Conservation (phyloP, 1,140 invertebrate species). For the Dicyema japonicum region DNA sequence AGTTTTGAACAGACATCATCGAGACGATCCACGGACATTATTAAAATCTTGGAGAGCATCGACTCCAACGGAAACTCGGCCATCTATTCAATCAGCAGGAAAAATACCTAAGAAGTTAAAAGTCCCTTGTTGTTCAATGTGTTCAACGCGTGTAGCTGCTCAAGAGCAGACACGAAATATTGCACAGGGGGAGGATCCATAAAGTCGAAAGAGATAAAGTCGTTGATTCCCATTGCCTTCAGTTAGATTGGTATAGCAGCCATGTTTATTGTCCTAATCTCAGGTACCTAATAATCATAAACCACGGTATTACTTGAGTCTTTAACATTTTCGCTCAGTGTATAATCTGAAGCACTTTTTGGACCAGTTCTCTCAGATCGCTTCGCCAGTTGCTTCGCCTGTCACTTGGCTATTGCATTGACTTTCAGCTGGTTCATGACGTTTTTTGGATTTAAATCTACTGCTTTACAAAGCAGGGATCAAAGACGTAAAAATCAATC, state of each 20-base stretch:
- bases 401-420: constrained; percentile 72
- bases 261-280: constrained; percentile 86
- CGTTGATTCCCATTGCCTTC: constrained; percentile 98
- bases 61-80: constrained; percentile 93
- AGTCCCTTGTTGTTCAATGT: constrained; percentile 82
- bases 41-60: constrained; percentile 80
- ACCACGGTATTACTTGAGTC: too few relatives aligned
- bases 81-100: constrained; percentile 34
- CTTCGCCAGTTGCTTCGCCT: constrained; percentile 78
- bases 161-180: constrained; percentile 68
- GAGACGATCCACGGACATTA: constrained; percentile 97
- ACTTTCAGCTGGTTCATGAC: constrained; percentile 95
- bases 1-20: constrained; percentile 91
- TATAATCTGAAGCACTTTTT: constrained; percentile 90
- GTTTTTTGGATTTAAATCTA: constrained; percentile 89
- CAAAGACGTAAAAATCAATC: constrained; percentile 92
- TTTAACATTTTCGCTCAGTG: constrained; percentile 73
- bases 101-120: constrained; percentile 41
- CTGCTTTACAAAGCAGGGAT: too few relatives aligned
- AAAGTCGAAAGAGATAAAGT: constrained; percentile 84
- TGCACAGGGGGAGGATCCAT: constrained; percentile 86
- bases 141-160: constrained; percentile 73
- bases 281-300: constrained; percentile 77
- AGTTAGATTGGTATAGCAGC: constrained; percentile 72
- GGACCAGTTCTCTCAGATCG: constrained; percentile 76